Evolutionary conservation across 2,113 vertebrate species (phyloP).

Genomic region (Manacus vitellinus): DNA sequence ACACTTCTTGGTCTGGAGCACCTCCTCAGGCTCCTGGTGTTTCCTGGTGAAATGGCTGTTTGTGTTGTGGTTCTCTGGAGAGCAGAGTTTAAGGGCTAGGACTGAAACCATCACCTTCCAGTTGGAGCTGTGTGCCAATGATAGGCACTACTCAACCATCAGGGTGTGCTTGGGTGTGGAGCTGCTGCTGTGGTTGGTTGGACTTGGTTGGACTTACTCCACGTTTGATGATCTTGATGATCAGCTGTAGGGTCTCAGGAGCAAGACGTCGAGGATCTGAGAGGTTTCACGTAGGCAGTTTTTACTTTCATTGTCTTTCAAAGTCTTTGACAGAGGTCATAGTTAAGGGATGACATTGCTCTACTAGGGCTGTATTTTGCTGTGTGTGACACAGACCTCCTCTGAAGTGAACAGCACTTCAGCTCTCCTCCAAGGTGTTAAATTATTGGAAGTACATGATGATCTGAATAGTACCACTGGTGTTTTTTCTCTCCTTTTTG

Average conservation of each 20-base stretch:
- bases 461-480: neutral
- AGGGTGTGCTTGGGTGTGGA: neutral
- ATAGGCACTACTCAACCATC: neutral
- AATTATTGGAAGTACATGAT: neutral
- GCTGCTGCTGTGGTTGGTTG: neutral
- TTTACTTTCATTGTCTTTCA: neutral
- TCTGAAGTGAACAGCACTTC: neutral
- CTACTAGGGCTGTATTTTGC: neutral
- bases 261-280: neutral
- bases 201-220: neutral
- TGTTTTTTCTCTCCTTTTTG: neutral
- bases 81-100: neutral
- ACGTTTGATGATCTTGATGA: neutral
- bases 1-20: neutral
- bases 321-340: neutral
- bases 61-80: neutral
- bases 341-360: neutral
- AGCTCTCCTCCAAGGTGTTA: rapidly evolving
- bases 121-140: neutral
- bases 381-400: neutral
- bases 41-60: neutral
- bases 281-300: neutral
- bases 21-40: neutral
- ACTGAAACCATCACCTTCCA: neutral
- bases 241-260: neutral